Evolutionary conservation across 2,797 vertebrate species (phyloP).

Genomic region (Rhyacichthys aspro): DNA sequence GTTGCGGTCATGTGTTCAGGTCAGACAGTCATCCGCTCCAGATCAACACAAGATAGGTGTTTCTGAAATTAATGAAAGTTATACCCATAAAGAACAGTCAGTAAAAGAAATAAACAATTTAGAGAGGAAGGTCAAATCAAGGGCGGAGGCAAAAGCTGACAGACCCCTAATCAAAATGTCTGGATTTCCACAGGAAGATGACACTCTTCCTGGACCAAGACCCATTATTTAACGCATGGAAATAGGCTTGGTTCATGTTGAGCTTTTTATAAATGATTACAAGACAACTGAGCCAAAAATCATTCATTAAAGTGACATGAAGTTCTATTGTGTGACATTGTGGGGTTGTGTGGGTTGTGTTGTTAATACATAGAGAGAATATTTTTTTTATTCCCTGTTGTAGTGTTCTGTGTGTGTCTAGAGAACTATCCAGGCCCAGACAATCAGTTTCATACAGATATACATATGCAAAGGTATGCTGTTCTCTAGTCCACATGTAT

Average conservation of each 20-base stretch:
- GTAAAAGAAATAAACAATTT: slow-evolving; percentile 1
- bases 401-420: too few species aligned
- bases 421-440: too few species aligned
- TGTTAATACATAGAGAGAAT: too few species aligned
- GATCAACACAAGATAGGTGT: neutral
- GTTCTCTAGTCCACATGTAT: too few species aligned
- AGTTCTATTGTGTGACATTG: slow-evolving; percentile 11
- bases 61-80: slow-evolving; percentile 1
- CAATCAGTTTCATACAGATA: too few species aligned
- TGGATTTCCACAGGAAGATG: slow-evolving; percentile 27
- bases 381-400: too few species aligned
- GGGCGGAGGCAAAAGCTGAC: neutral
- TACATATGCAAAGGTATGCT: too few species aligned
- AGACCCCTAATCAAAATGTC: slow-evolving; percentile 4
- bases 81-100: neutral
- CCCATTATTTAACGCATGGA: slow-evolving; percentile 54
- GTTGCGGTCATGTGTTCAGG: neutral
- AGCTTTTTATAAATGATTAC: slow-evolving; percentile 7
- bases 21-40: neutral
- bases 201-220: slow-evolving; percentile 51
- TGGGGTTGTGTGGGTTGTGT: neutral
- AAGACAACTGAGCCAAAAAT: slow-evolving; percentile 19
- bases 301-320: slow-evolving; percentile 42
- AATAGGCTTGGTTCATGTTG: slow-evolving; percentile 36
- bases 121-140: neutral